Evolutionary conservation across 2,797 vertebrate genomes (phyloP).

Genomic region (Sciaenops ocellatus): DNA sequence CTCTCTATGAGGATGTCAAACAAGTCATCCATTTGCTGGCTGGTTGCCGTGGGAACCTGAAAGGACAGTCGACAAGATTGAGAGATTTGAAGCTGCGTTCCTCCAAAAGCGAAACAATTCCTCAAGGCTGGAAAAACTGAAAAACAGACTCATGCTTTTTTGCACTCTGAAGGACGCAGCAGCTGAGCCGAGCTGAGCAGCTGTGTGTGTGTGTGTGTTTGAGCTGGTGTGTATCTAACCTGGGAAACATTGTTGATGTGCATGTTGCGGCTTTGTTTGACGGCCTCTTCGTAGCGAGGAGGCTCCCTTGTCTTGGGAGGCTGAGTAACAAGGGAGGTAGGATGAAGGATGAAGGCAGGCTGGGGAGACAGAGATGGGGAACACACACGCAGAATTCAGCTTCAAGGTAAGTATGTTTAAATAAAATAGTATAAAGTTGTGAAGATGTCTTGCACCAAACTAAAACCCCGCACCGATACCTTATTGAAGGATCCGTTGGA

Average conservation of each 20-base stretch:
- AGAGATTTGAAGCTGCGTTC: constrained; percentile 23
- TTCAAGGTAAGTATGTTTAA: not conserved
- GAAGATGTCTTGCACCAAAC: no score
- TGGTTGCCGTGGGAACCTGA: constrained; percentile 91
- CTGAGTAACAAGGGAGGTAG: constrained; percentile 83
- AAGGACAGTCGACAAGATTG: constrained; percentile 50
- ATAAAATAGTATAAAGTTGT: not conserved
- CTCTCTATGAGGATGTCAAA: constrained; percentile 99
- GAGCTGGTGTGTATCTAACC: constrained; percentile 60
- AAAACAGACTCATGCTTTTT: constrained; percentile 2
- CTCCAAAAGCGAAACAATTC: constrained; percentile 1
- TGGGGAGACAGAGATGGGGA: constrained; percentile 75
- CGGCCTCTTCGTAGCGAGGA: constrained; percentile 96
- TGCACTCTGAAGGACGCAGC: not conserved
- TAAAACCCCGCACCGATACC: constrained; percentile 76
- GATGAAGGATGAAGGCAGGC: constrained; percentile 85
- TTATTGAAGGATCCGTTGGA: constrained; percentile 90
- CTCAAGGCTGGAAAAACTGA: constrained; percentile 21
- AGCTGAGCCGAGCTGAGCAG: not conserved
- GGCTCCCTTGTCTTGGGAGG: constrained; percentile 91
- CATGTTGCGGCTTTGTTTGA: constrained; percentile 92
- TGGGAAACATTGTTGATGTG: constrained; percentile 81
- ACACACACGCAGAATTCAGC: not conserved
- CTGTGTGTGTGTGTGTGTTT: constrained; percentile 7
- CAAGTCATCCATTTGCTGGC: constrained; percentile 99